phyloP scores from a whole-genome alignment of 37 sponge, comb jelly and placozoan genomes.

The Ianthella basta region DNA sequence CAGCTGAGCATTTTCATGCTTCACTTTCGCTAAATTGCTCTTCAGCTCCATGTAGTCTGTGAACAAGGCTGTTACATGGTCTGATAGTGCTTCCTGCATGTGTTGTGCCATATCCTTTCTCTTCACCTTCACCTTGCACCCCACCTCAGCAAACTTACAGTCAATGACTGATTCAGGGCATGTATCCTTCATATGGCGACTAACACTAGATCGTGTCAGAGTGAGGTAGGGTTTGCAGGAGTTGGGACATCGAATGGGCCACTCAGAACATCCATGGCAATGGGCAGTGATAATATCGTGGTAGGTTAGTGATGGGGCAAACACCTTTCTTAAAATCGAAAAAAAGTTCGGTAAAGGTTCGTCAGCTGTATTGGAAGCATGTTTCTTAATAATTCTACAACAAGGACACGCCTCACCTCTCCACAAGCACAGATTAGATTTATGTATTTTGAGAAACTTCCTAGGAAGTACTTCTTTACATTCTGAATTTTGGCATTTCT shows the following conservation, averaged over 20 bases:
- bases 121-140: not conserved
- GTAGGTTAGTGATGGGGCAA: not conserved
- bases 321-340: too few relatives aligned
- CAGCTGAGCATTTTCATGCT: not conserved
- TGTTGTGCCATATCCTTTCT: not conserved
- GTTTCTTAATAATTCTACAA: too few relatives aligned
- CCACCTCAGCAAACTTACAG: not conserved
- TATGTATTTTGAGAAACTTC: too few relatives aligned
- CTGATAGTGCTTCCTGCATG: not conserved
- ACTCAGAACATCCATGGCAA: slow-evolving; percentile 6
- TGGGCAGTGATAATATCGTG: not conserved
- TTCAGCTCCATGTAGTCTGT: not conserved
- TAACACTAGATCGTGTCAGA: not conserved
- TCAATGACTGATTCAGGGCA: slow-evolving; percentile 2
- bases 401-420: too few relatives aligned
- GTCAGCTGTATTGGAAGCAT: too few relatives aligned
- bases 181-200: not conserved
- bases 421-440: too few relatives aligned
- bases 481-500: too few relatives aligned
- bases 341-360: too few relatives aligned
- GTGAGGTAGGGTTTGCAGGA: not conserved
- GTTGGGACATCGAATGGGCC: slow-evolving; percentile 20
- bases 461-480: too few relatives aligned
- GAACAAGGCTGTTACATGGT: not conserved
- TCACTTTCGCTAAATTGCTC: too few relatives aligned